These are phyloP conservation scores for Leucophenga varia DNA, from an alignment of 1,140 invertebrate species.

Conservation along the genomic window DNA sequence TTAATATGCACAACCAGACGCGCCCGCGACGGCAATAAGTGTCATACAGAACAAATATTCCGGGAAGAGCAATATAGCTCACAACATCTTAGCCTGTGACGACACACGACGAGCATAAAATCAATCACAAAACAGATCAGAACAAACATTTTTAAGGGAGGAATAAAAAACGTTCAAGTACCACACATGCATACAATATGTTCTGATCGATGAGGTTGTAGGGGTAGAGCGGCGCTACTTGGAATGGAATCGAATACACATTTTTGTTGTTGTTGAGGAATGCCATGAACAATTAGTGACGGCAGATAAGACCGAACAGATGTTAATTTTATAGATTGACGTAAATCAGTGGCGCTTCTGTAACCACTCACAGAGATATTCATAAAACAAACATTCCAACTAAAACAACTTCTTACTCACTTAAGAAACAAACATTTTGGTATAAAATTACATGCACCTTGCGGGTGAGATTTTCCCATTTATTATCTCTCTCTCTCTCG, in stretches of 20 bases:
- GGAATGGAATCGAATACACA: too few relatives aligned
- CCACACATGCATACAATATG: too few relatives aligned
- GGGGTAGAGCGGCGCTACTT: too few relatives aligned
- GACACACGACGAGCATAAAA: conserved; percentile 19
- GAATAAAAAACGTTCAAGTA: too few relatives aligned
- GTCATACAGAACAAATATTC: conserved; percentile 29
- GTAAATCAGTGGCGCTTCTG: conserved; percentile 22
- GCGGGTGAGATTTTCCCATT: too few relatives aligned
- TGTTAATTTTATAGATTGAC: conserved; percentile 26
- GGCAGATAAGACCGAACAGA: conserved; percentile 28
- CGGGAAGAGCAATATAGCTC: conserved; percentile 3
- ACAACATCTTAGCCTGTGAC: conserved; percentile 9
- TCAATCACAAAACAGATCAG: conserved; percentile 26
- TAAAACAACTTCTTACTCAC: background rate
- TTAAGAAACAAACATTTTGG: too few relatives aligned
- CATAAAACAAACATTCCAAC: conserved; percentile 2
- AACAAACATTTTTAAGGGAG: conserved; percentile 1
- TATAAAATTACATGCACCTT: too few relatives aligned
- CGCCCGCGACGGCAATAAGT: conserved; percentile 17
- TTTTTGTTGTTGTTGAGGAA: conserved; percentile 6
- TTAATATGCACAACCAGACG: conserved; percentile 29
- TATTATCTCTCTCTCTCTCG: too few relatives aligned
- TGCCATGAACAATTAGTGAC: conserved; percentile 31
- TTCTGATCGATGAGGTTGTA: too few relatives aligned
- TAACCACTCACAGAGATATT: background rate